Percentiles rank a stretch among this genome's conserved stretches.
These are phyloP conservation scores for Lycocerus yunnanus DNA, from an alignment of 2,888 invertebrate species.

Conservation along the genomic window DNA sequence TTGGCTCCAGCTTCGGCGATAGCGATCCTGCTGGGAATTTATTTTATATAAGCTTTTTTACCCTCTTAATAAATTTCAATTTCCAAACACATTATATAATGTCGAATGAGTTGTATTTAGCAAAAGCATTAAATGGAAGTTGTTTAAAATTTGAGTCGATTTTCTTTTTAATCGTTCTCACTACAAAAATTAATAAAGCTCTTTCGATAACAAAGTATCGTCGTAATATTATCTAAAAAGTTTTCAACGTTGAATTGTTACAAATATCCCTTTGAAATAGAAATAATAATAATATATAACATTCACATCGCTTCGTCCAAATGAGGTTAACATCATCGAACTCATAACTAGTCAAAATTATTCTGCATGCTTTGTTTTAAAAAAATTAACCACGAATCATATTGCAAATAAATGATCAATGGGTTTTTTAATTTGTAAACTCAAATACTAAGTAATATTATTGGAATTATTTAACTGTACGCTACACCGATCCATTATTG, in stretches of 20 bases:
- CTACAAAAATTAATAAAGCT: neutral
- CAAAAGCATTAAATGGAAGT: slow-evolving; percentile 18
- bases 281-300: too few relatives aligned
- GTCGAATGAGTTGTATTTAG: slow-evolving; percentile 22
- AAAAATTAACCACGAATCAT: neutral
- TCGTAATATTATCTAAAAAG: neutral
- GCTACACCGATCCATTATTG: neutral
- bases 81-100: slow-evolving; percentile 28
- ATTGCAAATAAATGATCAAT: neutral
- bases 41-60: slow-evolving; percentile 31
- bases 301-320: neutral
- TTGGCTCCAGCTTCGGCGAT: slow-evolving; percentile 26
- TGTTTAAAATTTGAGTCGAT: slow-evolving; percentile 7
- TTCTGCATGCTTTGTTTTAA: neutral
- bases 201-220: too few relatives aligned
- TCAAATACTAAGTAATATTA: too few relatives aligned
- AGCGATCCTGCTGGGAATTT: slow-evolving; percentile 31
- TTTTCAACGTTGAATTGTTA: neutral
- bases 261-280: too few relatives aligned
- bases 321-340: neutral
- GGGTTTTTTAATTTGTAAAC: neutral
- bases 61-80: slow-evolving; percentile 32
- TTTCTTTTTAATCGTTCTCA: slow-evolving; percentile 8
- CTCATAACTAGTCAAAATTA: neutral
- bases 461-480: too few relatives aligned